These are phyloP conservation scores for Plecotus auritus DNA, from an alignment of 2,113 vertebrate genomes.

Conservation along the genomic window DNA sequence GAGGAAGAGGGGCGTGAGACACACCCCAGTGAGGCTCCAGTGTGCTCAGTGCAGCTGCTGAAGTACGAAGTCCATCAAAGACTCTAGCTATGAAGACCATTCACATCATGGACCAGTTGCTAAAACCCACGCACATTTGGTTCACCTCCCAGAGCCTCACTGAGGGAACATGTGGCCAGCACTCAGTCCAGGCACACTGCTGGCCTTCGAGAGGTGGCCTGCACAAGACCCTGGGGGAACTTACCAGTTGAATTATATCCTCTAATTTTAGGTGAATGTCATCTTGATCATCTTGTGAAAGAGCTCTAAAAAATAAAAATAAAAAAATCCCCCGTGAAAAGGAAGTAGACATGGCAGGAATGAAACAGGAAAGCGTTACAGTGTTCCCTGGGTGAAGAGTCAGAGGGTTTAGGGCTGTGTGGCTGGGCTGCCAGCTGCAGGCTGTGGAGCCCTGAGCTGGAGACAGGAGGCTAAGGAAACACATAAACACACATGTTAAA, in stretches of 20 bases:
- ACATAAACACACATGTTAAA: not conserved
- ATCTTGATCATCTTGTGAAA: slow-evolving; percentile 97
- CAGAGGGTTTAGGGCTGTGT: not conserved
- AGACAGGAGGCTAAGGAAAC: not conserved
- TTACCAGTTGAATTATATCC: slow-evolving; percentile 94
- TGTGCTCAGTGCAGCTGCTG: not conserved
- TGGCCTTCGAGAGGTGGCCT: not conserved
- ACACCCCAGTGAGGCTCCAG: rapidly evolving
- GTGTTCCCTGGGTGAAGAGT: not conserved
- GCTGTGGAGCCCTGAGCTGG: no score
- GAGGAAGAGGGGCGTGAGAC: not conserved
- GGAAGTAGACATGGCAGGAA: not conserved
- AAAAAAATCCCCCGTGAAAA: slow-evolving; percentile 19
- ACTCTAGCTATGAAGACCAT: not conserved
- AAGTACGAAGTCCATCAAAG: not conserved
- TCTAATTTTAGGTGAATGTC: slow-evolving; percentile 94
- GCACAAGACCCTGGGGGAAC: slow-evolving; percentile 50
- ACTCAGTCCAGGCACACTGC: rapidly evolving
- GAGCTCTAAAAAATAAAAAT: slow-evolving; percentile 82
- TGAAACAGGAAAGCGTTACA: not conserved
- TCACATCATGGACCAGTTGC: no score
- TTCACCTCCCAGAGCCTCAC: no score
- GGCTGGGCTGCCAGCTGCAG: not conserved
- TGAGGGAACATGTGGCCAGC: rapidly evolving
- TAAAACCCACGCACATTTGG: rapidly evolving